phyloP scores from a whole-genome alignment of 2,888 invertebrate species.

The Dryocosmus kuriphilus region DNA sequence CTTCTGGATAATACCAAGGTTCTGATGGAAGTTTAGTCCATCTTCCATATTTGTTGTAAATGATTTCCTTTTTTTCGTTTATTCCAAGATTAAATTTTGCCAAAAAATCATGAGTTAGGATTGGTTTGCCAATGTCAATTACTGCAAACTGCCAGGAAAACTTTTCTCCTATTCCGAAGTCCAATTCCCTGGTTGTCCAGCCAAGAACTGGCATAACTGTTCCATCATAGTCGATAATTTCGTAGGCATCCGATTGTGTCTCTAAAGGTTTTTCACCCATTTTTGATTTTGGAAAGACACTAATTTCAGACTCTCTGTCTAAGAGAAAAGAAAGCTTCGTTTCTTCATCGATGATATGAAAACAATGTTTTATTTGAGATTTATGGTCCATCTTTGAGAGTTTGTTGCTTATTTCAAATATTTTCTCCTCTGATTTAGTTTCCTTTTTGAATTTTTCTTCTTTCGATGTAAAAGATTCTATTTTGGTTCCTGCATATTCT shows the following conservation, averaged over 20 bases:
- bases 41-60: background rate
- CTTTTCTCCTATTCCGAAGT: background rate
- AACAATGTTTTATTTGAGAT: background rate
- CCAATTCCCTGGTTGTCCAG: background rate
- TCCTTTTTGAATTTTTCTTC: background rate
- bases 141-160: background rate
- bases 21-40: background rate
- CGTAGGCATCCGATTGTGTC: background rate
- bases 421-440: background rate
- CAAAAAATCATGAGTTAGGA: background rate
- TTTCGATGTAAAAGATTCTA: background rate
- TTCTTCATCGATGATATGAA: background rate
- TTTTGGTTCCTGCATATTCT: background rate
- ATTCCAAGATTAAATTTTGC: background rate
- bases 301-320: background rate
- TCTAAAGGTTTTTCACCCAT: background rate
- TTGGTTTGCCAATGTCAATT: background rate
- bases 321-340: slow-evolving; percentile 2
- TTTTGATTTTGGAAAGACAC: slow-evolving; percentile 7
- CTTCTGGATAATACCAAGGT: background rate
- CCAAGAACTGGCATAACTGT: background rate
- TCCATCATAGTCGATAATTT: background rate
- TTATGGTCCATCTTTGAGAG: background rate
- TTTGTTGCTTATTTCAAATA: background rate
- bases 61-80: background rate